These are phyloP conservation scores for Corythaeola cristata DNA, from an alignment of 2,113 vertebrate genomes.

Conservation along the genomic window DNA sequence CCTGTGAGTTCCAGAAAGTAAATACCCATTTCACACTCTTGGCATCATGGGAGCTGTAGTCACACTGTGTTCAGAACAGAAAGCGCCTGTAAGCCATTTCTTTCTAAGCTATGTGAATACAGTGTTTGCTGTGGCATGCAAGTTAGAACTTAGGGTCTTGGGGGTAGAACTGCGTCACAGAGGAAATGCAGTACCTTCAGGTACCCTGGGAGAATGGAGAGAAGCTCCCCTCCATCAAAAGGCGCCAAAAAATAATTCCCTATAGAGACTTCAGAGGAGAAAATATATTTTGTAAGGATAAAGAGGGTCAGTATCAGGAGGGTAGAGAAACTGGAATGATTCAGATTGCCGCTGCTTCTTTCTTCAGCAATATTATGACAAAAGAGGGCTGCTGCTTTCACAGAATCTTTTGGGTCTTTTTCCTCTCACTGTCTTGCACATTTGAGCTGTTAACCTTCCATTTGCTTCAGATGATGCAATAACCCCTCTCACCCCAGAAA, in stretches of 20 bases:
- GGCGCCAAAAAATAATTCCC: not conserved
- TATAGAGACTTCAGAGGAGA: not conserved
- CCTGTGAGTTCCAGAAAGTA: not conserved
- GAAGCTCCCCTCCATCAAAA: not conserved
- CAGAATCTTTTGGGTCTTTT: not conserved
- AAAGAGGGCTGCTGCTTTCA: not conserved
- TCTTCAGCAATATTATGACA: not conserved
- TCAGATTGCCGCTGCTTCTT: not conserved
- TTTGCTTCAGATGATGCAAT: not conserved
- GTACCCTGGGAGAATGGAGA: accelerated
- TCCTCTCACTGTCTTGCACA: not conserved
- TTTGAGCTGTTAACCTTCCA: not conserved
- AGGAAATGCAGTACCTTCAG: not conserved
- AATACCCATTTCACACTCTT: not conserved
- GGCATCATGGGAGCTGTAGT: constrained; percentile 63
- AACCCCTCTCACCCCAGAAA: not conserved
- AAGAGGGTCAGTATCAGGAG: not conserved
- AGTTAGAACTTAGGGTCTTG: accelerated
- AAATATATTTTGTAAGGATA: not conserved
- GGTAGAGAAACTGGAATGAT: not conserved
- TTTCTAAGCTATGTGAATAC: not conserved
- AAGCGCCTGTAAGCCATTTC: not conserved
- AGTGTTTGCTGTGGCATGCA: accelerated
- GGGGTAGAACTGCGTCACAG: not conserved
- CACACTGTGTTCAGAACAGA: not conserved